These are phyloP conservation scores for Hippolais icterina DNA, from an alignment of 2,113 vertebrate species.

Conservation along the genomic window DNA sequence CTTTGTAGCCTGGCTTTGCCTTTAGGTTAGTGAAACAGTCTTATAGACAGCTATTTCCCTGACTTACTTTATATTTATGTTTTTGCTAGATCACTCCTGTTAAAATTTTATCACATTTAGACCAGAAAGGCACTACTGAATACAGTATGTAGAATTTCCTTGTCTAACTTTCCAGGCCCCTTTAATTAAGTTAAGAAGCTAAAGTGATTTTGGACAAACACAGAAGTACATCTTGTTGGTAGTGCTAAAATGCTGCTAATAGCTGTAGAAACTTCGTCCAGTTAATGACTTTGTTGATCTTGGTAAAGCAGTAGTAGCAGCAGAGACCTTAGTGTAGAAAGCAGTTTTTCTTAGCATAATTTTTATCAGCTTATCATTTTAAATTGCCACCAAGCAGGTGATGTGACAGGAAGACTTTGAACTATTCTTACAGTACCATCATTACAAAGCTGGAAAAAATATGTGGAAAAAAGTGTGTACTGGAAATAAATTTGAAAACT, in stretches of 20 bases:
- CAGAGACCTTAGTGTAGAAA: neutral
- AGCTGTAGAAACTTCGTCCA: neutral
- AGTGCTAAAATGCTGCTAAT: neutral
- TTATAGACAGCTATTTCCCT: neutral
- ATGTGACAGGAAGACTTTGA: neutral
- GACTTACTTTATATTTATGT: neutral
- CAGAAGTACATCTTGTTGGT: neutral
- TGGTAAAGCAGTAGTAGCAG: neutral
- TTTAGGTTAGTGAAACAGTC: neutral
- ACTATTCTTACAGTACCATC: neutral
- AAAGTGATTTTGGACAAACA: neutral
- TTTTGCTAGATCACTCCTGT: neutral
- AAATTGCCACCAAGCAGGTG: neutral
- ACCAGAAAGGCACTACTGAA: neutral
- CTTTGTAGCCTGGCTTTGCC: neutral
- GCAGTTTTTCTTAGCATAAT: neutral
- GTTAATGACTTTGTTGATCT: neutral
- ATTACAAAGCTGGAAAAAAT: neutral
- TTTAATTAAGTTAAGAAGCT: neutral
- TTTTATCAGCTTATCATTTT: constrained; percentile 14
- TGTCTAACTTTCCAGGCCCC: neutral
- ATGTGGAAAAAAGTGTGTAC: neutral
- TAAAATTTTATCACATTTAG: neutral
- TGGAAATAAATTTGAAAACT: constrained; percentile 9
- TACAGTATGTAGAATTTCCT: neutral